Conservation (phyloP, 2,797 vertebrate genomes). For the Aldrovandia affinis region DNA sequence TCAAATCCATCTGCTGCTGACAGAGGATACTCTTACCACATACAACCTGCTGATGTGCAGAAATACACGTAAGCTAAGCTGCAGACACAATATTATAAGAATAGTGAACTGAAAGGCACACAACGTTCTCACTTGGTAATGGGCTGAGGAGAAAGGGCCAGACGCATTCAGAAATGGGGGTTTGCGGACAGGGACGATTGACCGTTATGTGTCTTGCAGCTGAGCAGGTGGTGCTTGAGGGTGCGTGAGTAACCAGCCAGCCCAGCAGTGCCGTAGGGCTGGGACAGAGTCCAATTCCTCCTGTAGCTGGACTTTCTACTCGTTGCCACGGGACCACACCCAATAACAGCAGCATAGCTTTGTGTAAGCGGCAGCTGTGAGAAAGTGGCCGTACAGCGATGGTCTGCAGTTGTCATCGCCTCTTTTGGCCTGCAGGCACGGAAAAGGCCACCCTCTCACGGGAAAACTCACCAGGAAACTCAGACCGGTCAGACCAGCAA, state of each 20-base stretch:
- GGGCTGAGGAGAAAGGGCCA: neutral
- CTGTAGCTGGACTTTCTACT: neutral
- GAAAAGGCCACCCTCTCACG: neutral
- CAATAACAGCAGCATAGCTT: constrained; percentile 4
- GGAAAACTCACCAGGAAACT: neutral
- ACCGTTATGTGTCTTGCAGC: neutral
- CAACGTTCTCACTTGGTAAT: neutral
- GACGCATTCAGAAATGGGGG: neutral
- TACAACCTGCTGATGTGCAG: neutral
- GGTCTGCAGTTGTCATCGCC: neutral
- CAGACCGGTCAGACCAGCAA: neutral
- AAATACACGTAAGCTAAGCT: neutral
- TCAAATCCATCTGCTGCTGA: neutral
- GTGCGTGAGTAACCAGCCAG: neutral
- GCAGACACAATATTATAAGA: neutral
- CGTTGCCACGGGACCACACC: neutral
- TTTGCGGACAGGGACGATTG: neutral
- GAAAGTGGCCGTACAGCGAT: neutral
- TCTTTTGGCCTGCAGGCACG: neutral
- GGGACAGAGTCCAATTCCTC: constrained; percentile 8
- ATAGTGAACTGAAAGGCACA: neutral
- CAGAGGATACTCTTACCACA: constrained; percentile 8
- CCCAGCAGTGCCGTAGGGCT: neutral
- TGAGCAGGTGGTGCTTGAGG: neutral
- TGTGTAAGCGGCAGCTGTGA: constrained; percentile 23